phyloP scores from a whole-genome alignment of 1,140 invertebrate genomes.

The Muscidifurax raptorellus region DNA sequence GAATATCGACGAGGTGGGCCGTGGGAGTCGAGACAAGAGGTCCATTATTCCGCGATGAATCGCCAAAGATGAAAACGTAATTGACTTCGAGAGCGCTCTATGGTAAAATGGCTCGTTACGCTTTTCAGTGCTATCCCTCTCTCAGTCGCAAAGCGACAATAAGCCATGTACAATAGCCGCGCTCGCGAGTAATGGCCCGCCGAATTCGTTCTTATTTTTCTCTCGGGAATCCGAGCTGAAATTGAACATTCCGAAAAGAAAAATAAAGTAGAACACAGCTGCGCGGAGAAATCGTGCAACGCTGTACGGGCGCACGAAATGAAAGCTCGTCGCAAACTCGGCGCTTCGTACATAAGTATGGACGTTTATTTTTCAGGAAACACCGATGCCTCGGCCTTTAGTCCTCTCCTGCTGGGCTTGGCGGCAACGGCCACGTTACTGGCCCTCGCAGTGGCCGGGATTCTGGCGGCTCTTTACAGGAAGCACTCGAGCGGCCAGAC shows the following conservation, averaged over 20 bases:
- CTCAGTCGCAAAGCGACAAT: no score
- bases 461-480: slow-evolving; percentile 82
- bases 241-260: not conserved
- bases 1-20: slow-evolving; percentile 44
- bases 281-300: no score
- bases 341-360: slow-evolving; percentile 30
- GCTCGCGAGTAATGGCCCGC: no score
- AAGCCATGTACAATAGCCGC: no score
- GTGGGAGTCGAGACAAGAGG: not conserved
- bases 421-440: slow-evolving; percentile 83
- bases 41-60: slow-evolving; percentile 44
- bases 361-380: slow-evolving; percentile 63
- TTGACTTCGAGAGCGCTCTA: slow-evolving; percentile 5
- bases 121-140: not conserved
- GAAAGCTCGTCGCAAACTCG: not conserved
- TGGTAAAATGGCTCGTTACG: slow-evolving; percentile 13
- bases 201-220: no score
- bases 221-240: not conserved
- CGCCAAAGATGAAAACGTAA: slow-evolving; percentile 36
- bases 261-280: not conserved
- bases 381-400: slow-evolving; percentile 75
- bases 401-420: slow-evolving; percentile 83
- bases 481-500: slow-evolving; percentile 76
- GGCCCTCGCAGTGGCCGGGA: slow-evolving; percentile 82
- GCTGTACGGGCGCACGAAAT: not conserved